Evolutionary conservation across 2,888 invertebrate species (phyloP).

Genomic region (Carterocephalus palaemon): DNA sequence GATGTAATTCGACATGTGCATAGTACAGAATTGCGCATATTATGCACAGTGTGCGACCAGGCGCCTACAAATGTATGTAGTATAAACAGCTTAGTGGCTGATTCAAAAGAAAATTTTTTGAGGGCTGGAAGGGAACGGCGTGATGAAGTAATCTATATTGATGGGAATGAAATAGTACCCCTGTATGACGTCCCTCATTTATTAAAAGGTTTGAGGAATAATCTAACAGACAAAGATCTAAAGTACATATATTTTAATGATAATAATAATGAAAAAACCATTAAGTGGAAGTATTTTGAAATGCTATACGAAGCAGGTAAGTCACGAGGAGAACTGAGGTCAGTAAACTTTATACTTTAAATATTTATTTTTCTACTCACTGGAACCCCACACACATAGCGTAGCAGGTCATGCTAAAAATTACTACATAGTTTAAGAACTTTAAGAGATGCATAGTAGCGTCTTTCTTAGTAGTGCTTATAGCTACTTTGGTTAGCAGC

Average conservation of each 20-base stretch:
- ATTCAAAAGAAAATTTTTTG: constrained; percentile 28
- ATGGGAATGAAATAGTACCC: constrained; percentile 29
- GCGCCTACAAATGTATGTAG: constrained; percentile 34
- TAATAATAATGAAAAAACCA: constrained; percentile 20
- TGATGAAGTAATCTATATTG: constrained; percentile 28
- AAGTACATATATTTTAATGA: constrained; percentile 23
- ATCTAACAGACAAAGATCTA: constrained; percentile 33
- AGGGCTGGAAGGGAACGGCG: constrained; percentile 27
- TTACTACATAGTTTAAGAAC: too few relatives aligned
- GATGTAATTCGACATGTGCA: constrained; percentile 27
- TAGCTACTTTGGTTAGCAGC: too few relatives aligned
- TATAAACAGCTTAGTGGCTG: constrained; percentile 31
- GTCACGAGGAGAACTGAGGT: constrained; percentile 15
- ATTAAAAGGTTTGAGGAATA: constrained; percentile 36
- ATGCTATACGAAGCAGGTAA: constrained; percentile 21
- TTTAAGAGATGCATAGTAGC: too few relatives aligned
- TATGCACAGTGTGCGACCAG: constrained; percentile 36
- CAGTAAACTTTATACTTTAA: too few relatives aligned
- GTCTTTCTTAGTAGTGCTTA: too few relatives aligned
- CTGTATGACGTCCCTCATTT: constrained; percentile 36
- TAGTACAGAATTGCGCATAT: constrained; percentile 26
- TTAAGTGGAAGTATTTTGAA: constrained; percentile 25
- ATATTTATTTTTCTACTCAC: too few relatives aligned
- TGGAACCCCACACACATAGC: too few relatives aligned
- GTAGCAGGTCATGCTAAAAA: too few relatives aligned